These are phyloP conservation scores for Melipona quadrifasciata DNA, from an alignment of 1,140 invertebrate genomes.

Conservation along the genomic window DNA sequence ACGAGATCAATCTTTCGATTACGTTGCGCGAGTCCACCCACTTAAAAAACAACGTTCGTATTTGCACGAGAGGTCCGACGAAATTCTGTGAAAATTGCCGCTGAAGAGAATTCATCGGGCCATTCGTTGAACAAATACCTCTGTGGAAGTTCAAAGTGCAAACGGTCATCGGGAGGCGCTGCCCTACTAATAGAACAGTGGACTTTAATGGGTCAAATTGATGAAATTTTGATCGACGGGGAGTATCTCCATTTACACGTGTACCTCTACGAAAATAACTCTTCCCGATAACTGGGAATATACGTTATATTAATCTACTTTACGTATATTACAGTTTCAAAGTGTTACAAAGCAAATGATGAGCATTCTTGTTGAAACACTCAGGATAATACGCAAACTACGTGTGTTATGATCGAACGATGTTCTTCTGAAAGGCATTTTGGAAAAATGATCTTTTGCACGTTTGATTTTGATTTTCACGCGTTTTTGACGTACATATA, in stretches of 20 bases:
- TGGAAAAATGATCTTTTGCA: too few relatives aligned
- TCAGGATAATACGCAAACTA: too few relatives aligned
- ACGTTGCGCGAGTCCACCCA: background rate
- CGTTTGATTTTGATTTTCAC: too few relatives aligned
- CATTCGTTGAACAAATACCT: conserved; percentile 12
- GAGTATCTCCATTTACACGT: background rate
- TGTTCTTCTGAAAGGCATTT: too few relatives aligned
- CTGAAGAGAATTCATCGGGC: background rate
- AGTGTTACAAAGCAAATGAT: background rate
- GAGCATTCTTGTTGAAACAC: background rate
- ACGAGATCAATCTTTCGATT: background rate
- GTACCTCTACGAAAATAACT: conserved; percentile 4
- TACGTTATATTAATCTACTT: background rate
- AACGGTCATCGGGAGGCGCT: background rate
- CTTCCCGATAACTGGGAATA: too few relatives aligned
- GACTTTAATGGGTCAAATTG: conserved; percentile 26
- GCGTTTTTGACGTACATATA: too few relatives aligned
- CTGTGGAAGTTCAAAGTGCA: conserved; percentile 15
- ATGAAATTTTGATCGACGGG: conserved; percentile 22
- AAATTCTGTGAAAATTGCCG: conserved; percentile 10
- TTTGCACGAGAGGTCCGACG: too few relatives aligned
- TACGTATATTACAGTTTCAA: background rate
- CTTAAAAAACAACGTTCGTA: background rate
- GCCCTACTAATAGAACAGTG: conserved; percentile 10
- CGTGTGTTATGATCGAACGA: too few relatives aligned